Evolutionary conservation across 2,797 vertebrate species (phyloP).

Genomic region (Myripristis murdjan): DNA sequence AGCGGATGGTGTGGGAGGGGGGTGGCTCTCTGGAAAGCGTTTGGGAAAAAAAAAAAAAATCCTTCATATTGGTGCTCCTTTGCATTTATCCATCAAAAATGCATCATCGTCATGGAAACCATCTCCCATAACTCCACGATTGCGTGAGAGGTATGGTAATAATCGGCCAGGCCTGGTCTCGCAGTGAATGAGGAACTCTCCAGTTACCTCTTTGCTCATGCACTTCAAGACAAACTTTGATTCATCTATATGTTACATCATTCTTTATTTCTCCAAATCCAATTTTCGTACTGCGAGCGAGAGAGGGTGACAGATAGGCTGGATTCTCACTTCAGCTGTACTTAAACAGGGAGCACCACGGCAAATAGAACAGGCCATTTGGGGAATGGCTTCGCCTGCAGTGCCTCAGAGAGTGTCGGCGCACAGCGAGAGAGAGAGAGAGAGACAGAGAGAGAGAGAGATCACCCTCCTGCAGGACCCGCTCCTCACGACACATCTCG

Average conservation of each 20-base stretch:
- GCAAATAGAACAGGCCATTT: slow-evolving; percentile 30
- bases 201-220: slow-evolving; percentile 35
- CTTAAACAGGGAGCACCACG: slow-evolving; percentile 33
- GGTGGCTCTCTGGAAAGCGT: slow-evolving; percentile 17
- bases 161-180: slow-evolving; percentile 17
- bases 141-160: slow-evolving; percentile 26
- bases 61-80: slow-evolving; percentile 46
- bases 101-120: slow-evolving; percentile 76
- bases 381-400: slow-evolving; percentile 24
- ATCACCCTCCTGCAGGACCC: slow-evolving; percentile 14
- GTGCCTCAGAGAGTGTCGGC: slow-evolving; percentile 10
- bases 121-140: slow-evolving; percentile 41
- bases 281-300: slow-evolving; percentile 47
- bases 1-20: background rate
- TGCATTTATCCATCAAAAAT: slow-evolving; percentile 53
- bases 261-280: slow-evolving; percentile 58
- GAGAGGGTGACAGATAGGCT: slow-evolving; percentile 15
- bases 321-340: slow-evolving; percentile 14
- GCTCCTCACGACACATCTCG: slow-evolving; percentile 1
- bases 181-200: slow-evolving; percentile 32
- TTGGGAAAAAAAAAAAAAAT: background rate
- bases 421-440: no score
- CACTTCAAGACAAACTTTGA: slow-evolving; percentile 54
- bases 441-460: slow-evolving; percentile 1
- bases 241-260: slow-evolving; percentile 46